Evolutionary conservation across 2,888 invertebrate species (phyloP).

Genomic region (Lasius fuliginosus): DNA sequence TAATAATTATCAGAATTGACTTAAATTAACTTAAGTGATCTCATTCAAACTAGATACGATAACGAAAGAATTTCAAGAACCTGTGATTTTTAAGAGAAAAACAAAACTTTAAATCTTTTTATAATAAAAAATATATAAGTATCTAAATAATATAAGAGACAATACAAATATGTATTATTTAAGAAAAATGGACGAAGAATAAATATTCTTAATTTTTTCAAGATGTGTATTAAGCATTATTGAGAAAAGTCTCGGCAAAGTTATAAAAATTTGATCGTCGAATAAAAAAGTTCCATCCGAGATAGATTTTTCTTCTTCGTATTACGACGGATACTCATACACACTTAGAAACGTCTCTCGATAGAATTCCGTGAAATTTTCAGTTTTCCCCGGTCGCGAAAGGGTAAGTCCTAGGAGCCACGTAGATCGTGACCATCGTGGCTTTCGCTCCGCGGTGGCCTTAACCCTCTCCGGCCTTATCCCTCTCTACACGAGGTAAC

Average conservation of each 20-base stretch:
- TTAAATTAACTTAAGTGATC: background rate
- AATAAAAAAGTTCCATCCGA: background rate
- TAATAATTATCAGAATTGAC: background rate
- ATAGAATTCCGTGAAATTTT: constrained; percentile 13
- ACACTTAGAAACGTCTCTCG: background rate
- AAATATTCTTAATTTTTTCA: background rate
- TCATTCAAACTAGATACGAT: background rate
- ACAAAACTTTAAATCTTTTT: background rate
- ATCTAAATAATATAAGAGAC: background rate
- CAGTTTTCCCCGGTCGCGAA: constrained; percentile 21
- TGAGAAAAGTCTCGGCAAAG: background rate
- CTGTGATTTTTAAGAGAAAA: background rate
- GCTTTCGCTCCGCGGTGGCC: constrained; percentile 62
- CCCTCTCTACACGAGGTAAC: constrained; percentile 60
- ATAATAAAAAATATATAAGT: background rate
- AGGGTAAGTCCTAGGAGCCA: constrained; percentile 6
- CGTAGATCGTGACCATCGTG: constrained; percentile 38
- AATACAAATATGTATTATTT: background rate
- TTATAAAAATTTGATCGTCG: background rate
- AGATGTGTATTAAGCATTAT: background rate
- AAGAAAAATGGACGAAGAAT: background rate
- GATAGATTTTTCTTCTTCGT: background rate
- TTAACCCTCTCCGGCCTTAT: constrained; percentile 64
- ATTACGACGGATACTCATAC: background rate
- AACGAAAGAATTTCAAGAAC: background rate